A percentile compares a stretch with the other conserved stretches of the same genome.
phyloP scores from a whole-genome alignment of 2,888 invertebrate genomes.

The Anaspis maculata region DNA sequence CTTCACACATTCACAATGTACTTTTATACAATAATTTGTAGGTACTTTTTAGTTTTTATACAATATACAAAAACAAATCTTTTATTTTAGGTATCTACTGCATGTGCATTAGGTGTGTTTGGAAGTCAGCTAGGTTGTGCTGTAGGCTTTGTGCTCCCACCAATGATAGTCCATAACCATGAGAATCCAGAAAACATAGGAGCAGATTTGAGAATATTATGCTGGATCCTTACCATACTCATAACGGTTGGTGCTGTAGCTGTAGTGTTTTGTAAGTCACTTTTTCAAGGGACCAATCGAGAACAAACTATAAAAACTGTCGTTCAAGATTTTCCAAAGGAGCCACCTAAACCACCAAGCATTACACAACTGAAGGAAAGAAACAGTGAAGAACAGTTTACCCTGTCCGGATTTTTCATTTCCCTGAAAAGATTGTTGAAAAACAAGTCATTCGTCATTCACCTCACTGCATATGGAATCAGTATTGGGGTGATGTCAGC shows the following conservation, averaged over 20 bases:
- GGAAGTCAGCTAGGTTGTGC: conserved; percentile 27
- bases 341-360: conserved; percentile 51
- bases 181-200: conserved; percentile 30
- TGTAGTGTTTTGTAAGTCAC: conserved; percentile 26
- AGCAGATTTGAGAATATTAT: conserved; percentile 44
- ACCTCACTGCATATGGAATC: conserved; percentile 79
- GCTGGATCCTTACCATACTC: conserved; percentile 41
- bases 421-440: conserved; percentile 66
- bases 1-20: neutral
- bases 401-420: conserved; percentile 49
- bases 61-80: too few relatives aligned
- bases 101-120: conserved; percentile 28
- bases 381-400: conserved; percentile 43
- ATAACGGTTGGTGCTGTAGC: conserved; percentile 19
- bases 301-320: neutral
- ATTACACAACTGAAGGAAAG: conserved; percentile 46
- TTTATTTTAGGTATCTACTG: conserved; percentile 38
- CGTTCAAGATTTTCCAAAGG: conserved; percentile 47
- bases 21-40: too few relatives aligned
- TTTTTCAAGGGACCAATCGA: too few relatives aligned
- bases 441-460: conserved; percentile 70
- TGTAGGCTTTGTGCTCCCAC: conserved; percentile 24
- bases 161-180: conserved; percentile 37
- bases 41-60: too few relatives aligned
- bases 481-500: conserved; percentile 94